A percentile compares a stretch with the other conserved stretches of the same genome.
phyloP scores from a whole-genome alignment of 1,140 invertebrate genomes.

The Schlechtendalia chinensis region DNA sequence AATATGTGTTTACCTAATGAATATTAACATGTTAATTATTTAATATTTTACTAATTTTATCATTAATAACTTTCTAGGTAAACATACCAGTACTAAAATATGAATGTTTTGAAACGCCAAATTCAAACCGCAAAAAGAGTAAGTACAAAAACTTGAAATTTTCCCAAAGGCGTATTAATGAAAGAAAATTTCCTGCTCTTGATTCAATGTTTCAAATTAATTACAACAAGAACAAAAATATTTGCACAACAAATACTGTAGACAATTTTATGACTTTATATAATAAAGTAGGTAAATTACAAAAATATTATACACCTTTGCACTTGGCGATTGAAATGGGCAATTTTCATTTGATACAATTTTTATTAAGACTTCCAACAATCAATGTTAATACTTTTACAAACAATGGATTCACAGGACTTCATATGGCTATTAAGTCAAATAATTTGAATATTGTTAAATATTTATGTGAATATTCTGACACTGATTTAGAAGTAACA shows the following conservation, averaged over 20 bases:
- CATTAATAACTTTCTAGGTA: slow-evolving; percentile 17
- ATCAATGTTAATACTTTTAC: slow-evolving; percentile 39
- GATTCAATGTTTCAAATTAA: slow-evolving; percentile 43
- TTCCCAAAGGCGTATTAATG: slow-evolving; percentile 4
- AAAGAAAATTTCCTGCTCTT: slow-evolving; percentile 15
- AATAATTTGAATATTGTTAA: slow-evolving; percentile 37
- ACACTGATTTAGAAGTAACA: slow-evolving; percentile 36
- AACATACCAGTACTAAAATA: slow-evolving; percentile 3
- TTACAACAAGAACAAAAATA: slow-evolving; percentile 31
- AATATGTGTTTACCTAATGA: neutral
- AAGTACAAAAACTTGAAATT: slow-evolving; percentile 22
- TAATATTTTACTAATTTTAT: neutral
- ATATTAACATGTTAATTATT: neutral
- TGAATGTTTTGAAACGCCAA: slow-evolving; percentile 28
- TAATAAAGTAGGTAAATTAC: slow-evolving; percentile 38
- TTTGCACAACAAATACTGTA: slow-evolving; percentile 22
- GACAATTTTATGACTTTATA: slow-evolving; percentile 38
- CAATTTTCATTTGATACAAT: slow-evolving; percentile 34
- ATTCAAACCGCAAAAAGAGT: neutral
- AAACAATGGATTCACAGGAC: slow-evolving; percentile 23
- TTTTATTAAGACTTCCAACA: slow-evolving; percentile 41
- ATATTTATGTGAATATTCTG: slow-evolving; percentile 35
- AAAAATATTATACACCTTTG: slow-evolving; percentile 42
- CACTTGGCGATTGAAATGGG: slow-evolving; percentile 42
- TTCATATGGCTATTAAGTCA: slow-evolving; percentile 35